Percentiles rank a stretch among this genome's conserved stretches.
phyloP scores from a whole-genome alignment of 2,888 invertebrate species.

The Patella caerulea region DNA sequence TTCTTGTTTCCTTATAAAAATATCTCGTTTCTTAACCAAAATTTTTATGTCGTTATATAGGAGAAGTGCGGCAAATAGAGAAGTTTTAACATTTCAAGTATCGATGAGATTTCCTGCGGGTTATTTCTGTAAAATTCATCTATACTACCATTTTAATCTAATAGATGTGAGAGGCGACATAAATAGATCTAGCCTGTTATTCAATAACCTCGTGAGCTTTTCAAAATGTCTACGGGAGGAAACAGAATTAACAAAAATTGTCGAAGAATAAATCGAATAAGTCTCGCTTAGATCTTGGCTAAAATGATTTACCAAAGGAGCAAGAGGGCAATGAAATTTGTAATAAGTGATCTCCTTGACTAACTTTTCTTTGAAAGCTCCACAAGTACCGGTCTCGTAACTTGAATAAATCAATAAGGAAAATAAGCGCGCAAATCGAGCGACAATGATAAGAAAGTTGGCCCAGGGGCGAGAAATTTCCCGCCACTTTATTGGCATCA shows the following conservation, averaged over 20 bases:
- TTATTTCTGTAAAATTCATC: neutral
- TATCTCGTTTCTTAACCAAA: too few species aligned
- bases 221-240: slow-evolving; percentile 9
- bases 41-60: too few species aligned
- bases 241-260: slow-evolving; percentile 9
- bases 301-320: slow-evolving; percentile 8
- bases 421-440: slow-evolving; percentile 10
- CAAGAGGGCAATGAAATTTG: slow-evolving; percentile 11
- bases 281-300: slow-evolving; percentile 12
- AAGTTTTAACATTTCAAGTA: neutral
- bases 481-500: neutral
- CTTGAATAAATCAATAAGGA: neutral
- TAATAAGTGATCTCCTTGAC: neutral
- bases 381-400: neutral
- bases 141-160: slow-evolving; percentile 5
- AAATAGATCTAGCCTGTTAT: slow-evolving; percentile 7
- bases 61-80: neutral
- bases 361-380: neutral
- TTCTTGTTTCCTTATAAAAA: too few species aligned
- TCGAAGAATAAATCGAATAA: slow-evolving; percentile 12
- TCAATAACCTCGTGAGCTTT: slow-evolving; percentile 13
- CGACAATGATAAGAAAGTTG: slow-evolving; percentile 10
- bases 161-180: slow-evolving; percentile 2
- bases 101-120: neutral
- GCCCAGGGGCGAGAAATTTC: neutral